phyloP scores from a whole-genome alignment of 2,888 invertebrate species.

The Ormyrus labotus region DNA sequence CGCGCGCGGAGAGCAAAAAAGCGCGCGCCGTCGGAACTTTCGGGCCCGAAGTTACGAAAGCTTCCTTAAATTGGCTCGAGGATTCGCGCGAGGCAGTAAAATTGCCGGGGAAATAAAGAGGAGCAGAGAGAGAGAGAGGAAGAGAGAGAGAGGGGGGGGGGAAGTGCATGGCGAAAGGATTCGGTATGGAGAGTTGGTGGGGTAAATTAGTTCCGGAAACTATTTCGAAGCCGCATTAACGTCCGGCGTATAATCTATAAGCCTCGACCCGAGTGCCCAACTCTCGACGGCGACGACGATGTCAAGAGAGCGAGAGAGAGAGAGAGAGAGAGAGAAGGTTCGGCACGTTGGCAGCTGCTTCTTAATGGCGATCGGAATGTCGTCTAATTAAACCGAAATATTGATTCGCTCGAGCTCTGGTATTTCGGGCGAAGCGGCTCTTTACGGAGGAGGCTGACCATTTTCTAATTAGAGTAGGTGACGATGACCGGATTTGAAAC shows the following conservation, averaged over 20 bases:
- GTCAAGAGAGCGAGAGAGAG: constrained; percentile 24
- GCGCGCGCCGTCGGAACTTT: constrained; percentile 27
- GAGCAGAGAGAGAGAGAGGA: neutral
- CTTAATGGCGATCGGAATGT: constrained; percentile 63
- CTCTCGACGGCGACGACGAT: neutral
- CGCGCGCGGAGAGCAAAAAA: constrained; percentile 3
- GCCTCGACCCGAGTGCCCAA: constrained; percentile 28
- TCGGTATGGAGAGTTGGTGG: neutral
- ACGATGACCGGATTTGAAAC: neutral
- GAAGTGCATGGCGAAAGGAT: neutral
- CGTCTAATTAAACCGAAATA: constrained; percentile 66
- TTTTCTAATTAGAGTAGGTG: constrained; percentile 49
- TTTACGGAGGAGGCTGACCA: neutral
- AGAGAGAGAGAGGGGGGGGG: constrained; percentile 1
- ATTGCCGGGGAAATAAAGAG: constrained; percentile 22
- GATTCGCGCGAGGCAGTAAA: constrained; percentile 14
- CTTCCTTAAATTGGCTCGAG: constrained; percentile 39
- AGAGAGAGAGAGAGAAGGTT: constrained; percentile 35
- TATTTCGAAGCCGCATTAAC: constrained; percentile 68
- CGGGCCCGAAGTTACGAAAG: constrained; percentile 5
- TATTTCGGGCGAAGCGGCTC: neutral
- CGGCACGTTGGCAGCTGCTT: constrained; percentile 55
- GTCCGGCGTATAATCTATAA: constrained; percentile 53
- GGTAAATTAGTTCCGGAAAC: constrained; percentile 69
- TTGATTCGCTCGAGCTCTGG: constrained; percentile 55